Conservation (phyloP, 2,888 invertebrate species). For the Trissolcus japonicus region DNA sequence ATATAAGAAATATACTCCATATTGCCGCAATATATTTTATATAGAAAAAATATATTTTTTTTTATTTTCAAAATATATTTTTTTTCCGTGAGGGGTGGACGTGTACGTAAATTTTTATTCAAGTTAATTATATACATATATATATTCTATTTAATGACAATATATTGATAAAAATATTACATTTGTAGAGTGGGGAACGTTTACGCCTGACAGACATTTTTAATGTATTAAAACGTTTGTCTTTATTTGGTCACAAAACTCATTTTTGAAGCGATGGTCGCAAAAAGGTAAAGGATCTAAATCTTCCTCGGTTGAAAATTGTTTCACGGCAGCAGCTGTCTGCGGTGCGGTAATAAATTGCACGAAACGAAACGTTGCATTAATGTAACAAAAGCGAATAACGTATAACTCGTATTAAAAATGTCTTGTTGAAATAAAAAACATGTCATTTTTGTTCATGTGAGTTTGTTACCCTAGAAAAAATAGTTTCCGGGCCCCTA, state of each 20-base stretch:
- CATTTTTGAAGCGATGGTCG: slow-evolving; percentile 46
- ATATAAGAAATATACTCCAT: too few relatives aligned
- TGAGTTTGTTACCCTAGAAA: neutral
- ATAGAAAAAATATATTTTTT: too few relatives aligned
- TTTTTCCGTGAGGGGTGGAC: too few relatives aligned
- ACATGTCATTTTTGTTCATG: slow-evolving; percentile 36
- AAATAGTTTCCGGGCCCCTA: too few relatives aligned
- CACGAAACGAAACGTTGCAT: slow-evolving; percentile 50
- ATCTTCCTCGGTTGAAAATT: slow-evolving; percentile 55
- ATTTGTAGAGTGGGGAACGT: neutral
- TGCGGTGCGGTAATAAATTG: slow-evolving; percentile 52
- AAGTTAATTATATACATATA: too few relatives aligned
- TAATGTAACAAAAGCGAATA: slow-evolving; percentile 44
- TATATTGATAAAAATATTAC: neutral
- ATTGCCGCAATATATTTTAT: too few relatives aligned
- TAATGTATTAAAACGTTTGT: slow-evolving; percentile 50
- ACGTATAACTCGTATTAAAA: slow-evolving; percentile 33
- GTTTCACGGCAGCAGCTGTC: slow-evolving; percentile 48
- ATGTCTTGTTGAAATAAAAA: slow-evolving; percentile 42
- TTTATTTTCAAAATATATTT: too few relatives aligned
- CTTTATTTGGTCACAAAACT: slow-evolving; percentile 51
- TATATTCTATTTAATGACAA: too few relatives aligned
- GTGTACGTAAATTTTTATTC: too few relatives aligned
- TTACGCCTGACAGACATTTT: neutral
- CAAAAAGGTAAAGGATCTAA: slow-evolving; percentile 41